These are phyloP conservation scores for Arrhopalites spinosus DNA, from an alignment of 2,888 invertebrate genomes.

Conservation along the genomic window DNA sequence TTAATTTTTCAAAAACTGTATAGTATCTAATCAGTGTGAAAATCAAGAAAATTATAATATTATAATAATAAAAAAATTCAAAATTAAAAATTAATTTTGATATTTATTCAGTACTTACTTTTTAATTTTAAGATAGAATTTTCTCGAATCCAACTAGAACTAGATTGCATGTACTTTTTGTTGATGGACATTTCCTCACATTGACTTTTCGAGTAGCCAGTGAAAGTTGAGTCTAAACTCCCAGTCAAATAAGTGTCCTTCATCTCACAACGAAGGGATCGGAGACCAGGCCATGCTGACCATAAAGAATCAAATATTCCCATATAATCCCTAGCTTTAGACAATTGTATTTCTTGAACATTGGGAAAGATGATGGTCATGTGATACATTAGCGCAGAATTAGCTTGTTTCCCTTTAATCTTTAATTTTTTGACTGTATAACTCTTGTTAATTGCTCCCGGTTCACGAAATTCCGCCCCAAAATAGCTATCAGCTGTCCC, in stretches of 20 bases:
- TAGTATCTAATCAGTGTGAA: neutral
- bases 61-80: neutral
- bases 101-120: neutral
- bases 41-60: neutral
- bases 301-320: slow-evolving; percentile 2
- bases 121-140: neutral
- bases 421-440: slow-evolving; percentile 11
- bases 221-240: slow-evolving; percentile 19
- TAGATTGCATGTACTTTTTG: neutral
- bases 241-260: slow-evolving; percentile 7
- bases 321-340: slow-evolving; percentile 6
- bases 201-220: neutral
- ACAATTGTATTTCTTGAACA: slow-evolving; percentile 1
- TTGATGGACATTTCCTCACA: neutral
- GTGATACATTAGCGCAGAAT: neutral
- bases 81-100: neutral
- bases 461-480: slow-evolving; percentile 2
- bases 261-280: neutral
- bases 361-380: slow-evolving; percentile 14
- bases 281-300: slow-evolving; percentile 8
- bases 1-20: neutral
- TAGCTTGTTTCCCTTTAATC: slow-evolving; percentile 14
- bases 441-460: neutral
- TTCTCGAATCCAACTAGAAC: neutral
- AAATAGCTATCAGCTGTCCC: neutral